phyloP scores from a whole-genome alignment of 2,888 invertebrate species.

The Drosophila infuscata region DNA sequence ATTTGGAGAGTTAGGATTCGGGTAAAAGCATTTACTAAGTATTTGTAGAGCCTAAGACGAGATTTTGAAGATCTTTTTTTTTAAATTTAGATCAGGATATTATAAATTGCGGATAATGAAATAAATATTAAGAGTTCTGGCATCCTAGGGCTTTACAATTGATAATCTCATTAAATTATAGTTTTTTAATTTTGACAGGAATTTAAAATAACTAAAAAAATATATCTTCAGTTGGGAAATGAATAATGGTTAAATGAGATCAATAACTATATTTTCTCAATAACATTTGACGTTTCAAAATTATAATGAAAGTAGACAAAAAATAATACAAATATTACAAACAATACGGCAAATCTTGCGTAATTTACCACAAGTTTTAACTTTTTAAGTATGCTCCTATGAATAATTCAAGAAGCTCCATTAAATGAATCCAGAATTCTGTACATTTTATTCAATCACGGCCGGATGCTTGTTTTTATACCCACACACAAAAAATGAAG shows the following conservation, averaged over 20 bases:
- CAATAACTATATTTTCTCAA: background rate
- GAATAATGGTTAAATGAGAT: background rate
- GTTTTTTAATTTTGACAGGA: background rate
- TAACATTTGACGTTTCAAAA: background rate
- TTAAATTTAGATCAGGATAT: background rate
- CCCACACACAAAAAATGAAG: background rate
- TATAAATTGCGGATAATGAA: background rate
- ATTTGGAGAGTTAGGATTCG: background rate
- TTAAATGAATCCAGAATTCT: background rate
- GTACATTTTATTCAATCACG: background rate
- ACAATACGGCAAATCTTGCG: background rate
- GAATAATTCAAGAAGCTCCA: background rate
- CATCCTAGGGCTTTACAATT: background rate
- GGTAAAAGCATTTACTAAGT: background rate
- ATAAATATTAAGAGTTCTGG: background rate
- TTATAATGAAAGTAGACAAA: accelerated
- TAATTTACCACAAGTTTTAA: background rate
- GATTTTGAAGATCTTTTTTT: background rate
- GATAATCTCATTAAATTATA: background rate
- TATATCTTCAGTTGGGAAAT: background rate
- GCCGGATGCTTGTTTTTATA: background rate
- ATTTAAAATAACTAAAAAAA: background rate
- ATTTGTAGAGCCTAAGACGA: background rate
- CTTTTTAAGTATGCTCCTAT: background rate
- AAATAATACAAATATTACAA: background rate